phyloP scores from a whole-genome alignment of 1,140 invertebrate species.

The Trialeurodes vaporariorum region DNA sequence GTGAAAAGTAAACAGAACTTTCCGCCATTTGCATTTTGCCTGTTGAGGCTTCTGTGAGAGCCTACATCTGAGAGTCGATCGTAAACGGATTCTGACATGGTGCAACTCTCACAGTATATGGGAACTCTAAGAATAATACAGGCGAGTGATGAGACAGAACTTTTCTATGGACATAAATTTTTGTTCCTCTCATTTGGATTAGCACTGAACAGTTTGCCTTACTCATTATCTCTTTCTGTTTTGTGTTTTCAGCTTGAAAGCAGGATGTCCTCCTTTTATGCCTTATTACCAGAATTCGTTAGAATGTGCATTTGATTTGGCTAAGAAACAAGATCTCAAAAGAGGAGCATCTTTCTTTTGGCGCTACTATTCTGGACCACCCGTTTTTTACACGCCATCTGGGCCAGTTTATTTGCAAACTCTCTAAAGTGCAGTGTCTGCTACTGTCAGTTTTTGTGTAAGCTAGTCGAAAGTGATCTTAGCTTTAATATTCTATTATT shows the following conservation, averaged over 20 bases:
- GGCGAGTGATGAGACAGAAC: too few relatives aligned
- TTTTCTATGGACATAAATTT: too few relatives aligned
- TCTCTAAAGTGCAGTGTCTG: background rate
- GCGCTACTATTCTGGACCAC: slow-evolving; percentile 19
- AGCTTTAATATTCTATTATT: background rate
- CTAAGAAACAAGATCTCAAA: slow-evolving; percentile 58
- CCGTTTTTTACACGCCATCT: background rate
- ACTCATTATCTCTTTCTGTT: background rate
- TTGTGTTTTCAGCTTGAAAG: slow-evolving; percentile 45
- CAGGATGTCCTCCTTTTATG: slow-evolving; percentile 67
- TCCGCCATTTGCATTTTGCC: too few relatives aligned
- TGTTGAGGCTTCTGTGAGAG: too few relatives aligned
- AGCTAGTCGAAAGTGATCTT: background rate
- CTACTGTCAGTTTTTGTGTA: too few relatives aligned
- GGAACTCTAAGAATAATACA: too few relatives aligned
- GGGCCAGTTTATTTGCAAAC: background rate
- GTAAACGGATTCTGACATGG: too few relatives aligned
- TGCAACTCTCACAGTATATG: too few relatives aligned
- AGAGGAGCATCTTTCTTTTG: slow-evolving; percentile 42
- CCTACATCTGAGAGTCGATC: too few relatives aligned
- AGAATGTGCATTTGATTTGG: slow-evolving; percentile 65
- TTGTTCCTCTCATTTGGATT: too few relatives aligned
- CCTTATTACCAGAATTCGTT: slow-evolving; percentile 63
- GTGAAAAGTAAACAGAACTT: too few relatives aligned
- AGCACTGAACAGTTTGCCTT: too few relatives aligned